Percentiles rank a stretch among this genome's conserved stretches.
Evolutionary conservation across 2,888 invertebrate genomes (phyloP).

Genomic region (Ephialtes manifestator): DNA sequence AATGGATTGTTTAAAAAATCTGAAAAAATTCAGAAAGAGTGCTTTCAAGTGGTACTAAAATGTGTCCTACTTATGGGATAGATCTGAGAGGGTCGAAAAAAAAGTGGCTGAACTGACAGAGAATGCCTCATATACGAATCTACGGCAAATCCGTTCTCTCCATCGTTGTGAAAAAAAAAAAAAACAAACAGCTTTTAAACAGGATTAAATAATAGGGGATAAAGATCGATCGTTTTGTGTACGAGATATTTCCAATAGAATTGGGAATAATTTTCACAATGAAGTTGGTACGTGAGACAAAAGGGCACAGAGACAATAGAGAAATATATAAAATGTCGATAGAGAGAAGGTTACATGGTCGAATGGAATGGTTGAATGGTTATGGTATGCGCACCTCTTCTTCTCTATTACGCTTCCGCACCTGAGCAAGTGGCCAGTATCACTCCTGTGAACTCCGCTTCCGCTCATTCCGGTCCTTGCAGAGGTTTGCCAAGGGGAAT

Average conservation of each 20-base stretch:
- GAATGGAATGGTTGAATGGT: conserved; percentile 79
- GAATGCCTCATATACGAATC: background rate
- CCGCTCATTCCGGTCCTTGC: conserved; percentile 78
- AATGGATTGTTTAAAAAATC: too few relatives aligned
- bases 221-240: background rate
- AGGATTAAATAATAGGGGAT: background rate
- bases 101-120: too few relatives aligned
- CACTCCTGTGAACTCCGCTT: conserved; percentile 84
- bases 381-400: conserved; percentile 86
- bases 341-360: conserved; percentile 68
- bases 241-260: background rate
- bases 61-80: too few relatives aligned
- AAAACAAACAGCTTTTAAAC: background rate
- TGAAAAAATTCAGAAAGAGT: too few relatives aligned
- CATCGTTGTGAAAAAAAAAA: background rate
- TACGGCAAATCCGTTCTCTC: background rate
- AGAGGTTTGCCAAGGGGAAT: conserved; percentile 96
- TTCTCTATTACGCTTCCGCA: conserved; percentile 87
- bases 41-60: too few relatives aligned
- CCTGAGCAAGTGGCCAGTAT: conserved; percentile 91
- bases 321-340: conserved; percentile 55
- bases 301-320: background rate
- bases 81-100: too few relatives aligned
- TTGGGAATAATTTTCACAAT: background rate
- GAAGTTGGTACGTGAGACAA: background rate